Evolutionary conservation across 2,888 invertebrate genomes (phyloP).

Genomic region (Dryococelus australis): DNA sequence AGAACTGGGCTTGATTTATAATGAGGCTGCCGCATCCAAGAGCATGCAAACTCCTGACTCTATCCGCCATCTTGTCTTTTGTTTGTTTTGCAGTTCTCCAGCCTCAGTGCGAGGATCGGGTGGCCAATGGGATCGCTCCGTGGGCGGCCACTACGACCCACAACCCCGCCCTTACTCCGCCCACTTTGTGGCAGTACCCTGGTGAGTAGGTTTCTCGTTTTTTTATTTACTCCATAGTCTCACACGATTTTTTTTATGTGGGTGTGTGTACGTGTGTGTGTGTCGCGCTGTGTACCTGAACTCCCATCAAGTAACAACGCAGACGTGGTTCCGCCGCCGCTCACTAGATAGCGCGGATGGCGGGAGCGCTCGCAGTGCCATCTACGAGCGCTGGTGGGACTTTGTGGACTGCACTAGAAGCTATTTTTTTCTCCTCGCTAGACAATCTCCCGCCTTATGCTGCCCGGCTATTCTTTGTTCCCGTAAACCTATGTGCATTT

Average conservation of each 20-base stretch:
- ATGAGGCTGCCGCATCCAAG: neutral
- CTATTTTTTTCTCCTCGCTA: slow-evolving; percentile 13
- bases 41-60: neutral
- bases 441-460: neutral
- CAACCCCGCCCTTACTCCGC: slow-evolving; percentile 51
- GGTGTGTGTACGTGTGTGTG: no score
- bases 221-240: neutral
- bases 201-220: slow-evolving; percentile 58
- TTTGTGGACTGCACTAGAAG: neutral
- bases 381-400: neutral
- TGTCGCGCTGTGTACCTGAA: neutral
- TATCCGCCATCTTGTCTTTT: slow-evolving; percentile 30
- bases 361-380: slow-evolving; percentile 10
- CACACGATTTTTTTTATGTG: neutral
- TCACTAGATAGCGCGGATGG: neutral
- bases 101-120: slow-evolving; percentile 48
- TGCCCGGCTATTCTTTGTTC: slow-evolving; percentile 5
- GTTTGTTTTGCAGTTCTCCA: slow-evolving; percentile 47
- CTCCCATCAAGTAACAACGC: neutral
- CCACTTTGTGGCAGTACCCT: slow-evolving; percentile 84
- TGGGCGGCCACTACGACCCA: slow-evolving; percentile 65
- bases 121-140: slow-evolving; percentile 62
- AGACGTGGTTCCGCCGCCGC: neutral
- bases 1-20: neutral
- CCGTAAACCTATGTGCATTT: neutral